Conservation (phyloP, 2,113 vertebrate species). For the Corynorhinus townsendii region DNA sequence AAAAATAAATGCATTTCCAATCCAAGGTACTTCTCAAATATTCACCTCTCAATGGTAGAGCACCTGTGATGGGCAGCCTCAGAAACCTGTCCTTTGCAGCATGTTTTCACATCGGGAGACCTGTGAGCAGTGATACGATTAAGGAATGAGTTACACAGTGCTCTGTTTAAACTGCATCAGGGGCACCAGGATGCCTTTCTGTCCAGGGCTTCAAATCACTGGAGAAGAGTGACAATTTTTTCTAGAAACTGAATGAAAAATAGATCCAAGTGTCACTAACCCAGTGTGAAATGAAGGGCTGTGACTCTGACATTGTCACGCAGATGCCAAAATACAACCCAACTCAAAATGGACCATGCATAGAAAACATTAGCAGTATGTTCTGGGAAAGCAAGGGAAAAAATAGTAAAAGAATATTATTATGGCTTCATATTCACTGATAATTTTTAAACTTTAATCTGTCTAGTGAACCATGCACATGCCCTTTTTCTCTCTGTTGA, state of each 20-base stretch:
- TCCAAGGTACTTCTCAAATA: not conserved
- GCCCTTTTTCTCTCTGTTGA: not conserved
- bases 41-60: not conserved
- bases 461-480: not conserved
- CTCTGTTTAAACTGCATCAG: not conserved
- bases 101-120: not conserved
- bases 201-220: not conserved
- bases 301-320: slow-evolving; percentile 50
- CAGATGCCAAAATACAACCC: slow-evolving; percentile 36
- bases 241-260: slow-evolving; percentile 14
- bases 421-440: not conserved
- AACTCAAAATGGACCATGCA: slow-evolving; percentile 43
- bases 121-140: not conserved
- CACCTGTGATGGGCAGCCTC: not conserved
- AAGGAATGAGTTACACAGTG: not conserved
- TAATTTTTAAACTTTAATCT: slow-evolving; percentile 3
- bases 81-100: not conserved
- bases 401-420: not conserved
- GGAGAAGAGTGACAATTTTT: slow-evolving; percentile 22
- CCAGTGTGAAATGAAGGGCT: slow-evolving; percentile 50
- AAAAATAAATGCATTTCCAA: not conserved
- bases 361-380: not conserved
- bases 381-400: not conserved
- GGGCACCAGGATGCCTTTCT: not conserved
- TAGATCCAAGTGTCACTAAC: slow-evolving; percentile 27